Conservation (phyloP, 2,888 invertebrate species). For the Meiosimyza platycephala region DNA sequence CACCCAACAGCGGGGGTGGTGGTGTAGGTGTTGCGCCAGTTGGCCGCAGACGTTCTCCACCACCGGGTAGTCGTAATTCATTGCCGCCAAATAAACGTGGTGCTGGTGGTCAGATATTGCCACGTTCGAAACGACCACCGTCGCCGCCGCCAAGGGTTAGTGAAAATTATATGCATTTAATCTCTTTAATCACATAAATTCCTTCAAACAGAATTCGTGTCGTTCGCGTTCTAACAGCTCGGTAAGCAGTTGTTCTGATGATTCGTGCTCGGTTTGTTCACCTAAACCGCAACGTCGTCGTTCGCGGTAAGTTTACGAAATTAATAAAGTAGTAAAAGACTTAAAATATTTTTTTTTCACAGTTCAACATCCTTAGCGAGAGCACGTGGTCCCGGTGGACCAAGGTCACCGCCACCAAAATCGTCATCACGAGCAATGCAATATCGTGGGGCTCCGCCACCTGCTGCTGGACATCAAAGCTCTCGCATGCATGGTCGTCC, state of each 20-base stretch:
- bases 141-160: conserved; percentile 67
- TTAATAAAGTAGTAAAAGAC: neutral
- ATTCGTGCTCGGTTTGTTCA: conserved; percentile 86
- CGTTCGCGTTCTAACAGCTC: conserved; percentile 81
- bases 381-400: conserved; percentile 62
- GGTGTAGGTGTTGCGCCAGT: conserved; percentile 41
- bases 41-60: conserved; percentile 60
- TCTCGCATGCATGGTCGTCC: conserved; percentile 62
- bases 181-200: conserved; percentile 9
- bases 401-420: conserved; percentile 64
- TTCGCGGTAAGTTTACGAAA: conserved; percentile 59
- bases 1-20: conserved; percentile 45
- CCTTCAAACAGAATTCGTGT: conserved; percentile 58
- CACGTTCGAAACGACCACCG: conserved; percentile 66
- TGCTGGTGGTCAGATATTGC: conserved; percentile 57
- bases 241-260: conserved; percentile 84
- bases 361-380: conserved; percentile 73
- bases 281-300: conserved; percentile 69
- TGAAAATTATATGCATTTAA: conserved; percentile 12
- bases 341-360: conserved; percentile 61
- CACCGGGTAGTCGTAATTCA: conserved; percentile 48
- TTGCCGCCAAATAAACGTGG: conserved; percentile 58
- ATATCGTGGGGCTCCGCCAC: conserved; percentile 56
- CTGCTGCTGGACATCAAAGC: conserved; percentile 51
- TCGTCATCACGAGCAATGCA: conserved; percentile 58